These are phyloP conservation scores for Aeoliscus strigatus DNA, from an alignment of 2,797 vertebrate species.

Conservation along the genomic window DNA sequence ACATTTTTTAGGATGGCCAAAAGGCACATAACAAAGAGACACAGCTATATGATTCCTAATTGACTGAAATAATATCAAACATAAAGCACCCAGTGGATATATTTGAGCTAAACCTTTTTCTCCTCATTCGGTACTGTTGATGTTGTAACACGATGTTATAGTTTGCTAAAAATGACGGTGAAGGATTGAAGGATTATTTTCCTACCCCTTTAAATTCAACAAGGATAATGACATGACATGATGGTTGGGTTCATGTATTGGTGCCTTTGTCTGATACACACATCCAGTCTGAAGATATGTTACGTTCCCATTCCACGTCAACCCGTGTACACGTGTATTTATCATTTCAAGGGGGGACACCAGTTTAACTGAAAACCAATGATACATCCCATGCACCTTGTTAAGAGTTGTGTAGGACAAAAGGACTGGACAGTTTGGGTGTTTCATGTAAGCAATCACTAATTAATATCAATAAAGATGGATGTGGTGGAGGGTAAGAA, in stretches of 20 bases:
- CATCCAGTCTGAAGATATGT: too few relatives aligned
- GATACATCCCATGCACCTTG: too few relatives aligned
- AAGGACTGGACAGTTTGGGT: not conserved
- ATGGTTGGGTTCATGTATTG: too few relatives aligned
- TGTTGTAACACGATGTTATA: slow-evolving; percentile 2
- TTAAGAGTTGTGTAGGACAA: too few relatives aligned
- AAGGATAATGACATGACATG: slow-evolving; percentile 1
- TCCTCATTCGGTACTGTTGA: not conserved
- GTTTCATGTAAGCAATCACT: not conserved
- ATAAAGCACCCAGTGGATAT: not conserved
- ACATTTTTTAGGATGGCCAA: slow-evolving; percentile 10
- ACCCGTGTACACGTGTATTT: too few relatives aligned
- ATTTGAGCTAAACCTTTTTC: not conserved
- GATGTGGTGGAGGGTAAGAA: not conserved
- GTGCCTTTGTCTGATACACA: not conserved
- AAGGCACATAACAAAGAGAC: slow-evolving; percentile 1
- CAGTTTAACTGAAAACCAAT: too few relatives aligned
- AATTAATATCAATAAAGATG: not conserved
- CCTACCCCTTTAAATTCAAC: not conserved
- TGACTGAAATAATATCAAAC: not conserved
- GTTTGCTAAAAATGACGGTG: too few relatives aligned
- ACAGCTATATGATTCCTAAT: not conserved
- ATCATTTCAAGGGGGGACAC: too few relatives aligned
- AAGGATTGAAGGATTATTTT: not conserved
- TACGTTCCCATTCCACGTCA: too few relatives aligned